Conservation (phyloP, 2,797 vertebrate genomes). For the Buceros bicornis region DNA sequence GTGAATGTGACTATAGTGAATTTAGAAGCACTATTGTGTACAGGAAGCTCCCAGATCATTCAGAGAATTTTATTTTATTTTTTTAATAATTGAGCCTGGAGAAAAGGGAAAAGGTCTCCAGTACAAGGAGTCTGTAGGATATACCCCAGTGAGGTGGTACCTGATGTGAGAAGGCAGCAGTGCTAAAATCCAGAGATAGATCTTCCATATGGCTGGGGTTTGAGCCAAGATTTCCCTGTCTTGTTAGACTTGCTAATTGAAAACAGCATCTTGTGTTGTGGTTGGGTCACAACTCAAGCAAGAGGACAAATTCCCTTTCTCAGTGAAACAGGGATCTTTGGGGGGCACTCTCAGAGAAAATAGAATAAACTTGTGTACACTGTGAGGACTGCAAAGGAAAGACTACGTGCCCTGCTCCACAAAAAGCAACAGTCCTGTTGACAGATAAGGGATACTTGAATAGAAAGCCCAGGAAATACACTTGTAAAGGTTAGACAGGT, state of each 20-base stretch:
- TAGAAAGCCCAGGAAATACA: background rate
- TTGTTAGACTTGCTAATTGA: conserved; percentile 8
- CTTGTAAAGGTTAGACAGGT: background rate
- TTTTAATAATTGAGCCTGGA: background rate
- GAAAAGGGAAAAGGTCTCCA: background rate
- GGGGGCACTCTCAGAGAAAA: background rate
- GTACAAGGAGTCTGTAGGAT: background rate
- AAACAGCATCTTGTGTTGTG: background rate
- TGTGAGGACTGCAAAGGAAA: background rate
- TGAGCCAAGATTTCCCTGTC: background rate
- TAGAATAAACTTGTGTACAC: background rate
- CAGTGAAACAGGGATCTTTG: background rate
- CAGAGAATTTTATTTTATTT: too few relatives aligned
- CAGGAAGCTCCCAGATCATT: background rate
- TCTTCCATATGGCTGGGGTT: background rate
- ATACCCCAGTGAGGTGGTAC: background rate
- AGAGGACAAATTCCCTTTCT: background rate
- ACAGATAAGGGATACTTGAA: background rate
- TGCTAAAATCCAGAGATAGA: background rate
- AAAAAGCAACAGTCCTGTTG: background rate
- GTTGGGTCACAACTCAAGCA: background rate
- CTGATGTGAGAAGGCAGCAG: background rate
- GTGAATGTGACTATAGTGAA: background rate
- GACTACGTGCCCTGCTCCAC: background rate
- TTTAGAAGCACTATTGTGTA: background rate